phyloP scores from a whole-genome alignment of 1,140 invertebrate genomes.

The Chlorops oryzae region DNA sequence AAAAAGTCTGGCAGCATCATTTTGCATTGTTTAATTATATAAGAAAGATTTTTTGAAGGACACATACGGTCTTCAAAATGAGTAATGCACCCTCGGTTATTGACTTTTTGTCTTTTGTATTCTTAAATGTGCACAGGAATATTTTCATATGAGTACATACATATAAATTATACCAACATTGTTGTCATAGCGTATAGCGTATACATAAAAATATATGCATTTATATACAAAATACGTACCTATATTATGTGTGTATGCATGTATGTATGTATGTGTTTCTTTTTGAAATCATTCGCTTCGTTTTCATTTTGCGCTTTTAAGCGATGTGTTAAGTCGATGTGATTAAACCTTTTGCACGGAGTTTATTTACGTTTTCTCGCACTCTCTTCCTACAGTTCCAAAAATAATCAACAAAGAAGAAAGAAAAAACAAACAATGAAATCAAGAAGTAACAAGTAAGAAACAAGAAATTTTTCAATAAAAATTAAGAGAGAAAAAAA shows the following conservation, averaged over 20 bases:
- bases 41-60: conserved; percentile 12
- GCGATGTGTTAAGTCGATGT: too few species aligned
- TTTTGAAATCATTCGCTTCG: not conserved
- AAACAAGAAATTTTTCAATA: conserved; percentile 10
- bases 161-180: not conserved
- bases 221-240: not conserved
- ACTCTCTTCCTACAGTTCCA: too few species aligned
- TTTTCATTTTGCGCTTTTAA: not conserved
- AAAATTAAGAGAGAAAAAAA: conserved; percentile 4
- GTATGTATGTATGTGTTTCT: not conserved
- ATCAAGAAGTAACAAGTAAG: not conserved
- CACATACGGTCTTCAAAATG: conserved; percentile 11
- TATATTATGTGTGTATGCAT: conserved; percentile 5
- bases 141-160: not conserved
- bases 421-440: not conserved
- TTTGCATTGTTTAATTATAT: conserved; percentile 12
- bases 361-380: too few species aligned
- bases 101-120: conserved; percentile 5
- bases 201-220: not conserved
- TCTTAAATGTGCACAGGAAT: not conserved
- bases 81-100: conserved; percentile 8
- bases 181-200: not conserved
- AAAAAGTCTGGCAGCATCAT: too few species aligned
- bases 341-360: too few species aligned
- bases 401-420: not conserved